Evolutionary conservation across 2,888 invertebrate genomes (phyloP), one percentile per base, ranked within the genome.

Genomic region (Dolomedes plantarius): DNA sequence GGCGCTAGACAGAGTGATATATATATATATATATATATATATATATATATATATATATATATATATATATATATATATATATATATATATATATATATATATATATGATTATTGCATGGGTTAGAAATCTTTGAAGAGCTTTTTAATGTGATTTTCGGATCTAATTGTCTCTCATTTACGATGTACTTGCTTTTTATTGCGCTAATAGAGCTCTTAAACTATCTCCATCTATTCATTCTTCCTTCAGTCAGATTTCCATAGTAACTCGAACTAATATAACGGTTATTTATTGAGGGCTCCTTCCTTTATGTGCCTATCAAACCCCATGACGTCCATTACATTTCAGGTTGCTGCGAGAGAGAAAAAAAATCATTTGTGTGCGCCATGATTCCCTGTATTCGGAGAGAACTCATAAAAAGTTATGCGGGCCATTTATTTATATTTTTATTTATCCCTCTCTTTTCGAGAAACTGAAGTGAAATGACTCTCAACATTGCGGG

Each of bases 251-350:
- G 23, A 56, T 23, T 56, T 56, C 56, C 16, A 23, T 46, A 46
- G 11, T 23, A 56, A 7, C 56, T 56, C 1, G 5, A 5, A 56
- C 56, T 23, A 56, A 56, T 56, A 19, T 56, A 56, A 56, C 7
- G 56, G 23, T 56, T 56, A 23, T 56, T 56, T 56, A 56, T 56
- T 2, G 23, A 23, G 5, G 1, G 23, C 56, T 56, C 23, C 23
- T 56, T n/a, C 5, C 19, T 56, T 56, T 56, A 56, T 56, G 56
- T 23, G 23, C 56, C 56, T 23, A 56, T 56, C 56, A 56, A 56
- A 56, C 56, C 56, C 56, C 56, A 56, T 5, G 56, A 56, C 16
- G 56, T 23, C 56, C 56, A 56, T 56, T 56, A 56, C 56, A 56
- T 56, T 56, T 56, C 56, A 11, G 56, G 23, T 23, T 56, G 23